Percentiles rank a stretch among this genome's conserved stretches.
These are phyloP conservation scores for Archilochus colubris DNA, from an alignment of 2,113 vertebrate genomes.

Conservation along the genomic window DNA sequence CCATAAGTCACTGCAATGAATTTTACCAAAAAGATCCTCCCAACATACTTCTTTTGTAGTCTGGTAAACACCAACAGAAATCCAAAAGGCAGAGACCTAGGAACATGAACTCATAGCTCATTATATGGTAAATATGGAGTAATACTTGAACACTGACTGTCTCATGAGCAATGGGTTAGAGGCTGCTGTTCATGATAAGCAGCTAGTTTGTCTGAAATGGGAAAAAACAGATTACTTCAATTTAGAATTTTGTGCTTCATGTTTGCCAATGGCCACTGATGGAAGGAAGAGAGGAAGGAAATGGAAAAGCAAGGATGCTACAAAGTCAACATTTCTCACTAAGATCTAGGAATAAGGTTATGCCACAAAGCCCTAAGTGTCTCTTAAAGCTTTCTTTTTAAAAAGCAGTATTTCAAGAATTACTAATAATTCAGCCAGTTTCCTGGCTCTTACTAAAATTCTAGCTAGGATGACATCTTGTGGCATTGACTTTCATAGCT, in stretches of 20 bases:
- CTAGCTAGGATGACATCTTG: background rate
- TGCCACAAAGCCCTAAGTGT: background rate
- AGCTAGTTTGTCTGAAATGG: background rate
- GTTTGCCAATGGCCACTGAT: background rate
- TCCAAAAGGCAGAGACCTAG: background rate
- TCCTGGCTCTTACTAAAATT: background rate
- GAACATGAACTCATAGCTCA: background rate
- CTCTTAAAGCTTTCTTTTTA: background rate
- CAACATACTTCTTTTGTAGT: background rate
- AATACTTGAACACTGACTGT: background rate
- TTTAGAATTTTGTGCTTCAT: background rate
- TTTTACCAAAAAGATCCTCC: background rate
- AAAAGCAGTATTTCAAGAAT: background rate
- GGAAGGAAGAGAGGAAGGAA: background rate
- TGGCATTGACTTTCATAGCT: background rate
- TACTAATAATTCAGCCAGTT: background rate
- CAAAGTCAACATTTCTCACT: background rate
- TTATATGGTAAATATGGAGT: background rate
- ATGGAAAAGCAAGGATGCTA: background rate
- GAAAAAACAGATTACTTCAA: background rate
- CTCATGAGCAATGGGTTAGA: background rate
- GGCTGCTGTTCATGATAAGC: background rate
- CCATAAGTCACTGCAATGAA: background rate
- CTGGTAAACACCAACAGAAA: background rate
- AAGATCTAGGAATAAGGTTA: background rate